phyloP scores from a whole-genome alignment of 2,888 invertebrate genomes.

The Cryptocheilus praepositus region DNA sequence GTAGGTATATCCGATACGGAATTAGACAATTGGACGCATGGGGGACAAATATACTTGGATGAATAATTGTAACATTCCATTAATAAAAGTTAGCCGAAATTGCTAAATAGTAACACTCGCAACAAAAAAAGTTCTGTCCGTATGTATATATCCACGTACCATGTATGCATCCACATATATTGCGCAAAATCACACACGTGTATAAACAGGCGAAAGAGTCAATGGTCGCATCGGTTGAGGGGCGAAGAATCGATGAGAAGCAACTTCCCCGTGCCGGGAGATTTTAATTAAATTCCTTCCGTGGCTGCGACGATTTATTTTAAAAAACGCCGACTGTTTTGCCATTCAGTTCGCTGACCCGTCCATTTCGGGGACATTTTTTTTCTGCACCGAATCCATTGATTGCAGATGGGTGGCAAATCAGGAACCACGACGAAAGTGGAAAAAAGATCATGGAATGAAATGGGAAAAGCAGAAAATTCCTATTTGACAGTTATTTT shows the following conservation, averaged over 20 bases:
- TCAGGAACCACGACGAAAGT: not conserved
- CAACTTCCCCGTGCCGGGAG: constrained; percentile 18
- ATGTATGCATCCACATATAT: too few relatives aligned
- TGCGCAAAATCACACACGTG: not conserved
- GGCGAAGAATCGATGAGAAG: constrained; percentile 27
- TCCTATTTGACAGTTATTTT: too few relatives aligned
- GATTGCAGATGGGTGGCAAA: constrained; percentile 1
- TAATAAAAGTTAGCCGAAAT: too few relatives aligned
- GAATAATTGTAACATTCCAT: too few relatives aligned
- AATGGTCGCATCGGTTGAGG: constrained; percentile 18
- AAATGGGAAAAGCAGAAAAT: not conserved
- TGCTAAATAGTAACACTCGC: too few relatives aligned
- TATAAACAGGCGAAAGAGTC: constrained; percentile 19
- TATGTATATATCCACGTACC: too few relatives aligned
- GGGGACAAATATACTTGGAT: too few relatives aligned
- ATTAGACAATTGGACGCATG: too few relatives aligned
- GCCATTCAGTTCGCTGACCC: not conserved
- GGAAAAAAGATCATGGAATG: not conserved
- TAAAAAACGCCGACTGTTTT: constrained; percentile 20
- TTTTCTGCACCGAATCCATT: too few relatives aligned
- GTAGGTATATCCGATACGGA: too few relatives aligned
- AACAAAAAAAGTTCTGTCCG: too few relatives aligned
- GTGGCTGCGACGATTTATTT: constrained; percentile 35
- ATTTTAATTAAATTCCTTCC: constrained; percentile 51
- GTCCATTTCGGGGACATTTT: not conserved